phyloP scores from a whole-genome alignment of 2,797 vertebrate genomes.

The Sebastes baramenuke region DNA sequence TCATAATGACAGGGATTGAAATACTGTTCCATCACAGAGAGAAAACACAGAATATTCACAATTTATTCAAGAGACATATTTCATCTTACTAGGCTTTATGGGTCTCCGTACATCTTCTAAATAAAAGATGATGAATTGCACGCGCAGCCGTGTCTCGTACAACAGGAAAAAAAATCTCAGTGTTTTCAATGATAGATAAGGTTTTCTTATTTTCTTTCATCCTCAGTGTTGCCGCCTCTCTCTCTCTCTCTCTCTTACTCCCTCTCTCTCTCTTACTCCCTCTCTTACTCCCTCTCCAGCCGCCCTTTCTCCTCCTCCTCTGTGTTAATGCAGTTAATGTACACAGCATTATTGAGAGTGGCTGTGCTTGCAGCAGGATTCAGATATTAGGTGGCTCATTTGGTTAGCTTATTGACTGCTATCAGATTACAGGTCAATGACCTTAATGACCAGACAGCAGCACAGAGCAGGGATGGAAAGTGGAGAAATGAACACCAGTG shows the following conservation, averaged over 20 bases:
- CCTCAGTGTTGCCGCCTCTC: slow-evolving; percentile 17
- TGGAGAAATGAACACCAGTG: slow-evolving; percentile 58
- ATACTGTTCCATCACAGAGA: slow-evolving; percentile 62
- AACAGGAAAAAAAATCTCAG: slow-evolving; percentile 47
- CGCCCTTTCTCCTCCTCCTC: slow-evolving; percentile 17
- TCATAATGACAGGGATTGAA: slow-evolving; percentile 70
- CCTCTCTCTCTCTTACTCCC: background rate
- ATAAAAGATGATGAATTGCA: slow-evolving; percentile 73
- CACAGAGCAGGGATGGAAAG: slow-evolving; percentile 61
- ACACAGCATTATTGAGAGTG: slow-evolving; percentile 61
- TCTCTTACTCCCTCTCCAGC: background rate
- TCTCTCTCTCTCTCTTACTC: background rate
- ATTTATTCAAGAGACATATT: slow-evolving; percentile 73
- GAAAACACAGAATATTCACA: slow-evolving; percentile 69
- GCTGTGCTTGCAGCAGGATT: slow-evolving; percentile 68
- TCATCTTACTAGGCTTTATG: slow-evolving; percentile 66
- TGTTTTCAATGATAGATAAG: slow-evolving; percentile 67
- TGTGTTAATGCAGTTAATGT: slow-evolving; percentile 65
- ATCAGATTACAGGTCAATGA: slow-evolving; percentile 80
- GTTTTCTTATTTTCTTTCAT: slow-evolving; percentile 65
- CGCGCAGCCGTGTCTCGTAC: slow-evolving; percentile 45
- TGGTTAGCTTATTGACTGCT: slow-evolving; percentile 79
- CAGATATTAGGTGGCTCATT: slow-evolving; percentile 78
- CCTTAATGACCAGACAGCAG: slow-evolving; percentile 72
- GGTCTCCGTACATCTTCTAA: slow-evolving; percentile 64